Conservation (phyloP, 2,113 vertebrate species). For the Phaethornis superciliosus region DNA sequence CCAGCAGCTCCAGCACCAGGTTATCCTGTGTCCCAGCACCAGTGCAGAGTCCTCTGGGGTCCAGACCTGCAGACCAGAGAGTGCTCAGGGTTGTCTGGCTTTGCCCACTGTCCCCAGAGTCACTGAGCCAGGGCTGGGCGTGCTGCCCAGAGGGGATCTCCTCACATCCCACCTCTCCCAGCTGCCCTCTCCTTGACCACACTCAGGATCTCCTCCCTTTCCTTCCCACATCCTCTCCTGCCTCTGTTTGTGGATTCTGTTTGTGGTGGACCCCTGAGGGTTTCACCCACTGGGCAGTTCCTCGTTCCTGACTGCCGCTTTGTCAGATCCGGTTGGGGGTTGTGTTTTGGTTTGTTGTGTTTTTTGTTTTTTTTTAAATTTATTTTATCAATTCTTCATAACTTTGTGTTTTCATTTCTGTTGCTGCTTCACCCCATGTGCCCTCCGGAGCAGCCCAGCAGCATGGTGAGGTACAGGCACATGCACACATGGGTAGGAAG, state of each 20-base stretch:
- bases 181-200: background rate
- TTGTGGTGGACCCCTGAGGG: background rate
- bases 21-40: background rate
- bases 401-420: background rate
- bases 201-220: background rate
- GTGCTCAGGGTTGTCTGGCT: background rate
- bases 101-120: background rate
- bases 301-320: background rate
- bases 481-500: background rate
- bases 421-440: background rate
- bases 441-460: background rate
- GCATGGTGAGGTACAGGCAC: background rate
- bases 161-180: background rate
- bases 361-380: too few species aligned
- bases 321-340: background rate
- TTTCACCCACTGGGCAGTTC: background rate
- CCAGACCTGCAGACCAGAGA: background rate
- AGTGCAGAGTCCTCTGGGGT: background rate
- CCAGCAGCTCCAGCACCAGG: background rate
- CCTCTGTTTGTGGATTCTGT: background rate
- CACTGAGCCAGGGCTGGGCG: background rate
- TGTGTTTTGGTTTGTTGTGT: background rate
- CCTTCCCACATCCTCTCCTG: background rate
- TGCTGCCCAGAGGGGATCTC: background rate
- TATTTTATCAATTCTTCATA: background rate